Base-by-base conservation (phyloP, 2,113 vertebrate species). In the Actenoides lindsayi region DNA sequence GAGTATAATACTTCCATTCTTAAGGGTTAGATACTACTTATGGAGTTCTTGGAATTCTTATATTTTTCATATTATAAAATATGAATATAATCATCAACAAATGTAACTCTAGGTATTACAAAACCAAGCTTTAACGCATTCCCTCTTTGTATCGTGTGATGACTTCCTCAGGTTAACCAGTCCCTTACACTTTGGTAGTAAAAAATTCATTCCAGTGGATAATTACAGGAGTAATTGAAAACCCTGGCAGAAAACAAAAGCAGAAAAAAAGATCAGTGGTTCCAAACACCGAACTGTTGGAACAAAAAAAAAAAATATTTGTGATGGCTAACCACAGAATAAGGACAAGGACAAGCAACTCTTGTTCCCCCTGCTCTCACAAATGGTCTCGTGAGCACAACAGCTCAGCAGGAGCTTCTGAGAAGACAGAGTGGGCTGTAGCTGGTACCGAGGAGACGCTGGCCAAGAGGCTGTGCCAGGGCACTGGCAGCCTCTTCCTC, bases 211-310 rank as follows among this genome's bases (percentile, higher is more conserved):
- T 93, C 51, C 57, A 86, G 31, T 59, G 83, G 54, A 44, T 89
- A 78, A 87, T 87, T 95, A 25, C 62, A 73, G 57, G 62, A n/a
- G 46, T 92, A 86, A 90, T 39, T 81, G 51, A 78, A 86, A 95
- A 89, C 75, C 75, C 79, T 92, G 65, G 27, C 88, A 86, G 60
- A 90, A 94, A 96, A 80, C 56, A 71, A 88, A 85, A 41, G 71
- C 75, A 78, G 51, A 51, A 71, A 93, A 93, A 92, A 92, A 77
- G 85, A 89, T 37, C 71, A 90, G 69, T 50, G 33, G 33, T 86
- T 94, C 90, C 50, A 65, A 83, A 74, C 46, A 86, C 28, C 39
- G 64, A 90, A 74, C 41, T 54, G 50, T 53, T 95, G 87, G 75
- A 83, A 87, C n/a, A 41, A 76, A 95, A 24, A 24, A 41, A 76